A percentile compares a stretch with the other conserved stretches of the same genome.
These are phyloP conservation scores for Paratilapia polleni DNA, from an alignment of 2,113 vertebrate species.

Conservation along the genomic window DNA sequence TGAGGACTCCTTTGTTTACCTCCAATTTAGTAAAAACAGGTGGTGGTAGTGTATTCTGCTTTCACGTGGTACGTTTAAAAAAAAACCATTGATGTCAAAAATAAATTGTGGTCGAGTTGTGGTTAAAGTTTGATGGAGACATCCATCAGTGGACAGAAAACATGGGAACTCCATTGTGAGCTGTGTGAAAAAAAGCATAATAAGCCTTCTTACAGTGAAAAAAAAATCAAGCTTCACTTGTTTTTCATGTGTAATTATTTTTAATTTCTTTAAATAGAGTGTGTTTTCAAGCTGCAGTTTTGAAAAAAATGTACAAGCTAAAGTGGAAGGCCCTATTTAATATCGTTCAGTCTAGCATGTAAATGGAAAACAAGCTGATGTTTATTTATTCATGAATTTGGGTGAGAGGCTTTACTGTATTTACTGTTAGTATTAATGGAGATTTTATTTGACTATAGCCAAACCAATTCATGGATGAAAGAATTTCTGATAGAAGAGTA, in stretches of 20 bases:
- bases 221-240: too few species aligned
- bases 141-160: conserved; percentile 24
- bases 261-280: too few species aligned
- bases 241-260: too few species aligned
- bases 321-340: too few species aligned
- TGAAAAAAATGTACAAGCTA: too few species aligned
- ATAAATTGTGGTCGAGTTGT: background rate
- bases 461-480: background rate
- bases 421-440: background rate
- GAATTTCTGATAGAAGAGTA: background rate
- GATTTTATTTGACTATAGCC: background rate
- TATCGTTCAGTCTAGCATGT: too few species aligned
- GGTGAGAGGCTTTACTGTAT: background rate
- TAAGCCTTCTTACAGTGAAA: too few species aligned
- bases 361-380: background rate
- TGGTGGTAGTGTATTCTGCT: background rate
- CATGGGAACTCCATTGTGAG: conserved; percentile 1
- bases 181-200: background rate
- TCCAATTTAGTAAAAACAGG: conserved; percentile 44
- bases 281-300: too few species aligned
- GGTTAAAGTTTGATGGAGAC: conserved; percentile 43
- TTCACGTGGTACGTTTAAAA: background rate
- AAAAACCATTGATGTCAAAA: background rate
- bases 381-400: background rate
- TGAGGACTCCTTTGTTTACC: conserved; percentile 53